Percentiles rank a stretch among this genome's conserved stretches.
Conservation (phyloP, 2,888 invertebrate genomes). For the Oxyteleia sp. region DNA sequence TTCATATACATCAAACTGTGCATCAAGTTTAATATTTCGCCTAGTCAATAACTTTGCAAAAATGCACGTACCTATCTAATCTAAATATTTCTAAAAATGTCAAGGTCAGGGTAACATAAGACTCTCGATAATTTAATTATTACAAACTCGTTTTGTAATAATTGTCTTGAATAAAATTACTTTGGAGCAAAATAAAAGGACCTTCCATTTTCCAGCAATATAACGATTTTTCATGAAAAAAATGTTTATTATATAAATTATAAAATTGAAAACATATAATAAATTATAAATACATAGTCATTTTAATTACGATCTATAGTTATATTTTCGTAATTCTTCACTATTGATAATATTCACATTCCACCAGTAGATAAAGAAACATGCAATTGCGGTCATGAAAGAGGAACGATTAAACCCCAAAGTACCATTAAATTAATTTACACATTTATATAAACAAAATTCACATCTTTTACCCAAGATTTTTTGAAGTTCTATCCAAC, state of each 20-base stretch:
- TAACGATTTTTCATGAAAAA: too few relatives aligned
- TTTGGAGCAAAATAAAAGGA: not conserved
- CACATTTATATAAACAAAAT: not conserved
- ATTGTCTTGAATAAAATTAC: not conserved
- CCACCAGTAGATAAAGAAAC: not conserved
- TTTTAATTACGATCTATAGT: not conserved
- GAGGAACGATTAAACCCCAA: not conserved
- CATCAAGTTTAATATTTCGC: constrained; percentile 8
- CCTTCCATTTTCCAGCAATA: too few relatives aligned
- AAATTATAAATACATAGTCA: too few relatives aligned
- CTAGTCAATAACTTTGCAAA: constrained; percentile 21
- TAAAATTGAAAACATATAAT: too few relatives aligned
- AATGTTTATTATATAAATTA: too few relatives aligned
- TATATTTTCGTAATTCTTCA: not conserved
- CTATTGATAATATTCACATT: not conserved
- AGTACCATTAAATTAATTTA: not conserved
- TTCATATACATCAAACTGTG: not conserved
- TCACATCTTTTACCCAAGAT: too few relatives aligned
- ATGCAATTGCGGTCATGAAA: not conserved
- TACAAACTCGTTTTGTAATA: too few relatives aligned
- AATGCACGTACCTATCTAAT: constrained; percentile 21
- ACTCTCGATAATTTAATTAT: constrained; percentile 1
- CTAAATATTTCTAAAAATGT: constrained; percentile 23
- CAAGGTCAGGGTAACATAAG: constrained; percentile 25
- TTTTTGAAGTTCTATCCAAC: not conserved